A percentile compares a stretch with the other conserved stretches of the same genome.
Conservation (phyloP, 2,113 vertebrate genomes). For the Nyctereutes procyonoides region DNA sequence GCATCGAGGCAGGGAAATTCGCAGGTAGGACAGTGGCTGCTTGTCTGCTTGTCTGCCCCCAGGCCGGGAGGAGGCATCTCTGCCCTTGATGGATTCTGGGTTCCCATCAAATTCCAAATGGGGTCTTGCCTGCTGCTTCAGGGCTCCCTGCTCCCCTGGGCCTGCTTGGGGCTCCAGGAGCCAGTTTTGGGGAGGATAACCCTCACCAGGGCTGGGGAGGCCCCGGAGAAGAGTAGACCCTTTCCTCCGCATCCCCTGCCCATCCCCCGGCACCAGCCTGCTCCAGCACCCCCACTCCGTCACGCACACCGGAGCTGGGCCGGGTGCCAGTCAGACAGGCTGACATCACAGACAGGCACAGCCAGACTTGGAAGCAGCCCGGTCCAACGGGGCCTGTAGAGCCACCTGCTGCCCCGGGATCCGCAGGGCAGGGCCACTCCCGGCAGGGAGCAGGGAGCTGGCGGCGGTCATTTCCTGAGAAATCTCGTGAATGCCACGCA, state of each 20-base stretch:
- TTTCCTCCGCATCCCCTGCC: background rate
- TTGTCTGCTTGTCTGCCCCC: background rate
- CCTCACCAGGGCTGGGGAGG: background rate
- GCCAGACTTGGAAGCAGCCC: background rate
- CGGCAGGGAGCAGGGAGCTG: background rate
- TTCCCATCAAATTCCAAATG: background rate
- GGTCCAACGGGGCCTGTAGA: background rate
- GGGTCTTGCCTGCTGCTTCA: background rate
- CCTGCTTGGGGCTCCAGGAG: background rate
- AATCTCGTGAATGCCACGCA: background rate
- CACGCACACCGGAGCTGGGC: background rate
- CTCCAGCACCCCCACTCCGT: background rate
- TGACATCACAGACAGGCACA: constrained; percentile 41
- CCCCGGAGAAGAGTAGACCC: background rate
- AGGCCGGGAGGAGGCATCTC: background rate
- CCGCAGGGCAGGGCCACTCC: background rate
- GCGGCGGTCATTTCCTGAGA: background rate
- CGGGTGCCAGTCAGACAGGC: constrained; percentile 52
- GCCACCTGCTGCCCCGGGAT: background rate
- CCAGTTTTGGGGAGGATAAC: background rate
- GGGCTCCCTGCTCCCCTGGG: background rate
- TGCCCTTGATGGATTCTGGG: background rate
- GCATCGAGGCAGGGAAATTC: background rate
- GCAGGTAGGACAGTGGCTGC: background rate
- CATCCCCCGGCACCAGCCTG: background rate